Evolutionary conservation across 2,888 invertebrate genomes (phyloP).

Genomic region (Catonia carolina): DNA sequence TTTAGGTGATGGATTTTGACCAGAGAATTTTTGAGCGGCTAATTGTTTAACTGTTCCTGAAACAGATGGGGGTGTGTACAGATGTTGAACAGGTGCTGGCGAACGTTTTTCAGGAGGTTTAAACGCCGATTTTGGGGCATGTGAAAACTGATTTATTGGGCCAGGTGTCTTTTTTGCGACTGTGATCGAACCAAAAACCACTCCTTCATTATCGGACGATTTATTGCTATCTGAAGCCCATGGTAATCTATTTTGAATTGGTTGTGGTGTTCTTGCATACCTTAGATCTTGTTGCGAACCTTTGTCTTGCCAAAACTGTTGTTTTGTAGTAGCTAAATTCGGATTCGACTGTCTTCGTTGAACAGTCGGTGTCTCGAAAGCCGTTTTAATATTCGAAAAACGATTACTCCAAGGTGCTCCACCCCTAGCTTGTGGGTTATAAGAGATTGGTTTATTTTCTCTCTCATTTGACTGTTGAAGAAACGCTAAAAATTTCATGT

Average conservation of each 20-base stretch:
- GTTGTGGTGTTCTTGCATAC: constrained; percentile 22
- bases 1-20: constrained; percentile 21
- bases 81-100: constrained; percentile 26
- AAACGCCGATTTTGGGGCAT: constrained; percentile 70
- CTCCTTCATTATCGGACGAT: constrained; percentile 41
- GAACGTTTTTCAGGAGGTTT: constrained; percentile 49
- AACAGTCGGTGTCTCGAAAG: constrained; percentile 56
- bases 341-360: constrained; percentile 18
- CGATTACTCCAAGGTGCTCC: constrained; percentile 70
- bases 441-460: constrained; percentile 39
- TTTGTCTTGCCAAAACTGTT: constrained; percentile 56
- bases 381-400: constrained; percentile 75
- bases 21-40: constrained; percentile 40
- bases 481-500: constrained; percentile 75
- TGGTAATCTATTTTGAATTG: constrained; percentile 37
- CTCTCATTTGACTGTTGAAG: constrained; percentile 65
- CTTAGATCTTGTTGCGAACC: constrained; percentile 39
- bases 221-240: constrained; percentile 42
- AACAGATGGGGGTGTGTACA: constrained; percentile 20
- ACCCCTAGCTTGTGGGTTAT: constrained; percentile 40
- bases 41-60: constrained; percentile 39
- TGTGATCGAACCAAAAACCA: constrained; percentile 43
- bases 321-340: constrained; percentile 44
- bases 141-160: constrained; percentile 52
- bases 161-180: constrained; percentile 38